Evolutionary conservation across 2,113 vertebrate genomes (phyloP), one percentile per base, ranked within the genome.

Genomic region (Telmatochromis brachygnathus): DNA sequence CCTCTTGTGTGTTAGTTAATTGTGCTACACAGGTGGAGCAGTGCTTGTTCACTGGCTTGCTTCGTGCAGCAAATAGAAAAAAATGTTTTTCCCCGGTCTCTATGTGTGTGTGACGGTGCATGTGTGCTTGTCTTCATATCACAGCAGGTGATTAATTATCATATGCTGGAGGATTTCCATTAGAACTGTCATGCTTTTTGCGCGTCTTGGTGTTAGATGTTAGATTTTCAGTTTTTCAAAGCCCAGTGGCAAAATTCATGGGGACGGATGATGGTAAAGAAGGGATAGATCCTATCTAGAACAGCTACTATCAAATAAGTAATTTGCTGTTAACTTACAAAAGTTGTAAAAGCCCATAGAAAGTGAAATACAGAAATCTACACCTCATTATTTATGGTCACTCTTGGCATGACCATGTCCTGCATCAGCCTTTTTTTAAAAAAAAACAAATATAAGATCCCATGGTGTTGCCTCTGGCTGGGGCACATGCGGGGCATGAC

Each of bases 61-160:
- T 60, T 19, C 5, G 33, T 49, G 62, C 39, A 68, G 68, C 85
- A 33, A 37, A 88, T 73, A 33, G 26, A 28, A 87, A 53, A 51
- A 73, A 87, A 86, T 35, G 86, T 83, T 88, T 73, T 83, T 75
- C 79, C 28, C 6, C 14, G 28, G 45, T 83, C 56, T 88, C 33
- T 4, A 6, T 79, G 21, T 9, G 13, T 17, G 54, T 54, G 68
- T 68, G 75, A 54, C 45, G 3, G 84, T 84, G 85, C 30, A 26
- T 82, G 77, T 28, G 15, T 79, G 81, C 11, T 19, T 85, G 53
- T 91, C 84, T 81, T 75, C 53, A 35, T 53, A 79, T 93, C 87
- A 55, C 85, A 89, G 88, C 80, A 60, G 87, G 88, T 19, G 53
- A 79, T 73, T 70, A 84, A 91, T 88, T 85, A 85, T 92, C 87